phyloP scores from a whole-genome alignment of 2,888 invertebrate species.

The Idaea aversata region DNA sequence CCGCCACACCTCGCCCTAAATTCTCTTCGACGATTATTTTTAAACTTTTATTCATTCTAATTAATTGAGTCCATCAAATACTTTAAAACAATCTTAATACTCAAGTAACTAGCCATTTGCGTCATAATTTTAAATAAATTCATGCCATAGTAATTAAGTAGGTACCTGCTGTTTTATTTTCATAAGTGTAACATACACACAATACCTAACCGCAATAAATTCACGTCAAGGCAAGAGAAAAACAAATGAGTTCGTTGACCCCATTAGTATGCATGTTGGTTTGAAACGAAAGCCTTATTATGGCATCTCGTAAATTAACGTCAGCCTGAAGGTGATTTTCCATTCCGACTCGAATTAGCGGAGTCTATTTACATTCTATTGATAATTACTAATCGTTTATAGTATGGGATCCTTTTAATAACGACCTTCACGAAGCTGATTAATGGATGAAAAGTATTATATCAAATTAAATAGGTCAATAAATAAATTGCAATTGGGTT shows the following conservation, averaged over 20 bases:
- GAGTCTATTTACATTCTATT: neutral
- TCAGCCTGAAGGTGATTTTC: conserved; percentile 46
- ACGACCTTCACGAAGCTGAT: no score
- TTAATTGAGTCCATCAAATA: neutral
- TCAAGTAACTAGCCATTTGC: neutral
- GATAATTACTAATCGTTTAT: neutral
- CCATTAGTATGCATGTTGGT: conserved; percentile 34
- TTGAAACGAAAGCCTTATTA: conserved; percentile 38
- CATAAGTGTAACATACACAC: conserved; percentile 18
- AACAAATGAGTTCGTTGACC: conserved; percentile 34
- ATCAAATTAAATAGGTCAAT: no score
- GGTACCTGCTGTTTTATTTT: conserved; percentile 17
- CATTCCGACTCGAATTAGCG: conserved; percentile 27
- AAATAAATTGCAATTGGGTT: no score
- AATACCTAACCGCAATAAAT: conserved; percentile 13
- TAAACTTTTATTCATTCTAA: neutral
- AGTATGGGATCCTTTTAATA: neutral
- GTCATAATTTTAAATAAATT: conserved; percentile 2
- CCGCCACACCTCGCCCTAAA: neutral
- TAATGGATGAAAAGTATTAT: no score
- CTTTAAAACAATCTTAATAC: neutral
- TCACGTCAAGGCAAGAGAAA: conserved; percentile 18
- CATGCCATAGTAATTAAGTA: conserved; percentile 6
- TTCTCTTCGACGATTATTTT: neutral
- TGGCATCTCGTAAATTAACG: conserved; percentile 40